Percentiles rank a stretch among this genome's conserved stretches.
These are phyloP conservation scores for Spodoptera littoralis DNA, from an alignment of 2,888 invertebrate species.

Conservation along the genomic window DNA sequence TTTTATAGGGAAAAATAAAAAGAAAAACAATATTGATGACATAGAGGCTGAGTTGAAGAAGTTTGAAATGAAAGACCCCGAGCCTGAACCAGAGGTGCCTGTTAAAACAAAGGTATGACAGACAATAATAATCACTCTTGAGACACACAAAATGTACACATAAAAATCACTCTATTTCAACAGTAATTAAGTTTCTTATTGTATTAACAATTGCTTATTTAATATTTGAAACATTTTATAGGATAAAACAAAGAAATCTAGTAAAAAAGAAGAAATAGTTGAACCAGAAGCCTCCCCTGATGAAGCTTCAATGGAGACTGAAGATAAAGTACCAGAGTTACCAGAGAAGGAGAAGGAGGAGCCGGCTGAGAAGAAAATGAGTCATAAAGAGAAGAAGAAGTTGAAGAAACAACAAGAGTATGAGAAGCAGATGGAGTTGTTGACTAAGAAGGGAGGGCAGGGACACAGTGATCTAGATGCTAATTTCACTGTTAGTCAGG, in stretches of 20 bases:
- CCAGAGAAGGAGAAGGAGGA: constrained; percentile 71
- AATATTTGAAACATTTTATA: not conserved
- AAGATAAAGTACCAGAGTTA: constrained; percentile 71
- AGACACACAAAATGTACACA: too few species aligned
- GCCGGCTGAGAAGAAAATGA: constrained; percentile 92
- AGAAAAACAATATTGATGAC: constrained; percentile 82
- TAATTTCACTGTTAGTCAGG: constrained; percentile 98
- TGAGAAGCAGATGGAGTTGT: constrained; percentile 95
- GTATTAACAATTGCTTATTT: not conserved
- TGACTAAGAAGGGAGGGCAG: constrained; percentile 96
- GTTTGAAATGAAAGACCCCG: constrained; percentile 81
- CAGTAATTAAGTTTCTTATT: not conserved
- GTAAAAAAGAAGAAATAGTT: constrained; percentile 57
- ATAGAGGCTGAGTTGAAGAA: constrained; percentile 84
- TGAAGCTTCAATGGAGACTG: constrained; percentile 64
- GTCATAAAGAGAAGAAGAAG: constrained; percentile 97
- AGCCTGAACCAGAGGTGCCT: constrained; percentile 67
- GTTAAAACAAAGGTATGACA: constrained; percentile 65
- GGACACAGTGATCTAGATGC: constrained; percentile 96
- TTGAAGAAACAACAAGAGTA: constrained; percentile 96
- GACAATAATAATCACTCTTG: too few species aligned
- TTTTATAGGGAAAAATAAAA: constrained; percentile 76
- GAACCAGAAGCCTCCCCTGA: constrained; percentile 64
- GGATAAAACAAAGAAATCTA: not conserved
- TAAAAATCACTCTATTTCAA: too few species aligned